These are phyloP conservation scores for Drosophila nigricruria DNA, from an alignment of 2,888 invertebrate species.

Conservation along the genomic window DNA sequence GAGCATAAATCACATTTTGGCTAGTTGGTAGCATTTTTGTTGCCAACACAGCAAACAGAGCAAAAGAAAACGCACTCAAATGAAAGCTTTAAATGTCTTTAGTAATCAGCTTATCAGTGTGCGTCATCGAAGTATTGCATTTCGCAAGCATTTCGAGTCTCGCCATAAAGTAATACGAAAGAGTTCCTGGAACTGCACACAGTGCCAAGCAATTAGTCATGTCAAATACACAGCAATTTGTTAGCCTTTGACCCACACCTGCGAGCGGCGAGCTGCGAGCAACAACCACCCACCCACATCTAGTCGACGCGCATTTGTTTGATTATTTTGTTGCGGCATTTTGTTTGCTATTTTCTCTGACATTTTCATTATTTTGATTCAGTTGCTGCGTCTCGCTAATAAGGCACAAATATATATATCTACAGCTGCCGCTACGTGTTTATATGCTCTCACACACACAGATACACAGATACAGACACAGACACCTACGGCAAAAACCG, in stretches of 20 bases:
- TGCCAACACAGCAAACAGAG: slow-evolving; percentile 24
- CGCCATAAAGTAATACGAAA: slow-evolving; percentile 7
- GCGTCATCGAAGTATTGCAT: slow-evolving; percentile 12
- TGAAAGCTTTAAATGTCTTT: background rate
- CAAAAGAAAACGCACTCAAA: slow-evolving; percentile 1
- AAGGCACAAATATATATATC: slow-evolving; percentile 32
- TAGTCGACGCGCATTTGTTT: slow-evolving; percentile 19
- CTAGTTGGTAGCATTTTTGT: slow-evolving; percentile 17
- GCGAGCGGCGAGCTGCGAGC: no score
- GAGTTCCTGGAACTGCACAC: slow-evolving; percentile 16
- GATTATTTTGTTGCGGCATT: slow-evolving; percentile 22
- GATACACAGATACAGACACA: background rate
- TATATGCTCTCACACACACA: slow-evolving; percentile 30
- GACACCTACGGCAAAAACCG: slow-evolving; percentile 59
- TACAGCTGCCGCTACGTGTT: slow-evolving; percentile 20
- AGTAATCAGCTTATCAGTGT: slow-evolving; percentile 4
- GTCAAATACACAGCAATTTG: slow-evolving; percentile 34
- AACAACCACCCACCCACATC: slow-evolving; percentile 13
- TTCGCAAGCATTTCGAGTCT: no score
- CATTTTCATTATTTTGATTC: slow-evolving; percentile 54
- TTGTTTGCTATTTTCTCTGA: slow-evolving; percentile 35
- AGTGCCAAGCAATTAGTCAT: slow-evolving; percentile 48
- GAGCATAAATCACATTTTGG: slow-evolving; percentile 50
- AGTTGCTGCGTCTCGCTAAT: slow-evolving; percentile 46
- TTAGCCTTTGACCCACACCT: slow-evolving; percentile 31